phyloP scores from a whole-genome alignment of 2,888 invertebrate genomes.

The Drosophila algonquin region DNA sequence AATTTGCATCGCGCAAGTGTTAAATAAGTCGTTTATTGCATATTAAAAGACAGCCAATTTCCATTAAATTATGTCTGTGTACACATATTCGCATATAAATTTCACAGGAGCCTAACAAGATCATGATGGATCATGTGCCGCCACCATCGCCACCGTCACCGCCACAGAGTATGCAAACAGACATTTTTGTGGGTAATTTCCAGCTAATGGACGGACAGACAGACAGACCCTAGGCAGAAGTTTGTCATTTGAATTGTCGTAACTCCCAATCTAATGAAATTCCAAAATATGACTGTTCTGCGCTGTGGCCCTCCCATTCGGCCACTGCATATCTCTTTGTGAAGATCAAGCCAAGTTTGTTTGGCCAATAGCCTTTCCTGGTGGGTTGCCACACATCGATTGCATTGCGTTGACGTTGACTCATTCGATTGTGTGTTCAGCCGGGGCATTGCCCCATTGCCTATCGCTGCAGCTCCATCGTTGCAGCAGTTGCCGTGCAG shows the following conservation, averaged over 20 bases:
- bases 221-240: slow-evolving; percentile 1
- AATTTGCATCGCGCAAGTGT: slow-evolving; percentile 75
- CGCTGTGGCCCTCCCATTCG: no score
- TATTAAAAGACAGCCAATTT: slow-evolving; percentile 75
- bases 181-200: not conserved
- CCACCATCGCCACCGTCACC: slow-evolving; percentile 16
- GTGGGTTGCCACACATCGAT: slow-evolving; percentile 25
- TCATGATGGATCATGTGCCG: slow-evolving; percentile 69
- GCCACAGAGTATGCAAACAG: not conserved
- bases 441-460: slow-evolving; percentile 10
- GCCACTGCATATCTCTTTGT: slow-evolving; percentile 11
- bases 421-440: slow-evolving; percentile 27
- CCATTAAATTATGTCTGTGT: slow-evolving; percentile 65
- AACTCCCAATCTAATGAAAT: not conserved
- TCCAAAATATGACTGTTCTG: not conserved
- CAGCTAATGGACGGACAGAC: not conserved
- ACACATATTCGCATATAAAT: slow-evolving; percentile 27
- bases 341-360: slow-evolving; percentile 22
- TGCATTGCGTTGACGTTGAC: slow-evolving; percentile 10
- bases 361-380: slow-evolving; percentile 41
- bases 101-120: slow-evolving; percentile 57
- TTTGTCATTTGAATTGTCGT: no score
- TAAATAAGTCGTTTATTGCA: slow-evolving; percentile 79
- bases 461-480: slow-evolving; percentile 13
- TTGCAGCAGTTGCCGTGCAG: slow-evolving; percentile 21